Evolutionary conservation across 2,888 invertebrate genomes (phyloP).

Genomic region (Drosophila anceps): DNA sequence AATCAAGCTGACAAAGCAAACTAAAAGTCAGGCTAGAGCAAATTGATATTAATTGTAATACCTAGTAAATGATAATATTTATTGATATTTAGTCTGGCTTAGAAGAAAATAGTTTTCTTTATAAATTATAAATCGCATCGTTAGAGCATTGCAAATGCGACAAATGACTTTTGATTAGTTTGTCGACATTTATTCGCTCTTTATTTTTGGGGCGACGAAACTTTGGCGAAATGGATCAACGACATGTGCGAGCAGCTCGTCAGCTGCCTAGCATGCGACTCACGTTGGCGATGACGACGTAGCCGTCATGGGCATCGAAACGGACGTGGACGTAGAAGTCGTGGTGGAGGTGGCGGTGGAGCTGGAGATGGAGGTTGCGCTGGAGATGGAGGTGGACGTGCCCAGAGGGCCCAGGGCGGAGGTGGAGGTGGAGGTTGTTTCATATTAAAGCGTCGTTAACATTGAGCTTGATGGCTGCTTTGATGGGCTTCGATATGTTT

Average conservation of each 20-base stretch:
- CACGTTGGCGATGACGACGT: constrained; percentile 67
- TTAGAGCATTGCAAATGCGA: constrained; percentile 48
- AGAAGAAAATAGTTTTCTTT: not conserved
- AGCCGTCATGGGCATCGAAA: constrained; percentile 60
- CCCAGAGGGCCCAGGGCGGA: constrained; percentile 15
- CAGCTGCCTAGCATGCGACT: constrained; percentile 61
- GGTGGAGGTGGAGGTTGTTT: constrained; percentile 41
- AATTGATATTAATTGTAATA: not conserved
- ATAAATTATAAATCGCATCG: not conserved
- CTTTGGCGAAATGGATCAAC: constrained; percentile 75
- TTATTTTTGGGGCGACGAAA: constrained; percentile 62
- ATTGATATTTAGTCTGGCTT: not conserved
- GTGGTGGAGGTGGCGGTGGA: not conserved
- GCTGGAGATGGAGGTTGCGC: not conserved
- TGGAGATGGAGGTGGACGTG: constrained; percentile 21
- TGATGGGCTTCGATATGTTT: constrained; percentile 70
- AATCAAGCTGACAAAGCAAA: not conserved
- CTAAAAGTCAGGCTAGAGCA: not conserved
- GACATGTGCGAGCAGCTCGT: constrained; percentile 59
- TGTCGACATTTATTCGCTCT: constrained; percentile 38
- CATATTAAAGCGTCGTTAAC: constrained; percentile 74
- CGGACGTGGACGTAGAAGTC: constrained; percentile 48
- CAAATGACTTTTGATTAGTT: constrained; percentile 27
- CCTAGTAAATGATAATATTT: not conserved
- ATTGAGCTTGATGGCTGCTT: constrained; percentile 76